A percentile compares a stretch with the other conserved stretches of the same genome.
Evolutionary conservation across 2,113 vertebrate genomes (phyloP).

Genomic region (Chiloscyllium plagiosum): DNA sequence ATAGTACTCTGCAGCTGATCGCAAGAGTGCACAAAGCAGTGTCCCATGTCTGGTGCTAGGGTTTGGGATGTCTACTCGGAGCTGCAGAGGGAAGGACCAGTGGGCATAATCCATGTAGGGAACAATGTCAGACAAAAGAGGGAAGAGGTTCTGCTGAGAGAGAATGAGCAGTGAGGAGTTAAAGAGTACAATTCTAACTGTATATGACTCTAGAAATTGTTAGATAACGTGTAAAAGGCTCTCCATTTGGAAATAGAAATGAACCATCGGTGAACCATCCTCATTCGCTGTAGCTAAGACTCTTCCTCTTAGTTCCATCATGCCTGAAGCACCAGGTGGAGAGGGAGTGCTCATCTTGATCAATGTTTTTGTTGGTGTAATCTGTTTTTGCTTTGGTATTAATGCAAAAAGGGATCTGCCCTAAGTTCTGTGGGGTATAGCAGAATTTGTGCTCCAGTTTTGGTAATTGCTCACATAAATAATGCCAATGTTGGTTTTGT

Average conservation of each 20-base stretch:
- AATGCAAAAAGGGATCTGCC: background rate
- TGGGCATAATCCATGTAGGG: too few species aligned
- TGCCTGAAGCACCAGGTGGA: background rate
- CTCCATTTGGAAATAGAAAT: background rate
- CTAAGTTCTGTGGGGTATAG: background rate
- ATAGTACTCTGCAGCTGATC: too few species aligned
- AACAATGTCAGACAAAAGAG: too few species aligned
- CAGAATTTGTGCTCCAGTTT: background rate
- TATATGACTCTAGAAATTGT: too few species aligned
- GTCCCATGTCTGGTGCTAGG: too few species aligned
- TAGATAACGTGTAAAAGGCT: background rate
- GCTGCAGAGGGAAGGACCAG: too few species aligned
- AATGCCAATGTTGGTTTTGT: background rate
- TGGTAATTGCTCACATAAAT: background rate
- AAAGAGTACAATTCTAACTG: too few species aligned
- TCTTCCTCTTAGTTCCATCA: background rate
- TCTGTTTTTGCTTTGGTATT: background rate
- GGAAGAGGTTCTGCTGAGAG: too few species aligned
- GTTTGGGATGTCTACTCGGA: too few species aligned
- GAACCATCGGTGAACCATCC: background rate
- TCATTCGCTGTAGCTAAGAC: background rate
- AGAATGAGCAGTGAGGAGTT: too few species aligned
- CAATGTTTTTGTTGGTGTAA: background rate
- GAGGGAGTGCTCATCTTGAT: background rate
- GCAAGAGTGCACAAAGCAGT: too few species aligned